Base-by-base conservation (phyloP, 2,797 vertebrate species). In the Carduelis carduelis region DNA sequence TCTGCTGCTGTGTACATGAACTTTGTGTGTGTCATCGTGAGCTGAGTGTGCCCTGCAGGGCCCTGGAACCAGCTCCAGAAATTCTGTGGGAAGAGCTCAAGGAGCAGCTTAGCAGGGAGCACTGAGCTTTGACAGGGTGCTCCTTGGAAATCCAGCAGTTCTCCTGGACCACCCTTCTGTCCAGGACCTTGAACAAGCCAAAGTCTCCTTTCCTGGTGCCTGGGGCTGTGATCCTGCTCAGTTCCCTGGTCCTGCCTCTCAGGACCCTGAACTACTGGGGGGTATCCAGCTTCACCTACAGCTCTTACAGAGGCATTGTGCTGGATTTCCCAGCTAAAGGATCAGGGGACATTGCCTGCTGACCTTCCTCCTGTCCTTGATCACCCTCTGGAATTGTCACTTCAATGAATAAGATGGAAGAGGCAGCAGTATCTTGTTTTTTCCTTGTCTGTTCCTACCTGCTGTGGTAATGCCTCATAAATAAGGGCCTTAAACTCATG, bases 1-100 rank as follows among this genome's bases (percentile, higher is more conserved):
- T 6, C 8, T 82, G 26, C 32, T 82, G 19, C 0, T 34, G 14
- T 7, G 11, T 8, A 1, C 0, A 0, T 50, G 59, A 26, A 32
- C 14, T 23, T 21, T 1, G 5, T 27, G 6, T 30, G 8, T 2
- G 2, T 39, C 44, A 8, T 0, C 32, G 34, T 14, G 53, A 49
- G 50, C 46, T n/a, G 24, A 20, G 16, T 7, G 61, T 50, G 46
- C 47, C 61, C 55, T 74, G 63, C 43, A 66, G 44, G 41, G 10
- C 39, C 44, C 59, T 66, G 44, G 32, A 37, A 24, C 1, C 12
- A 4, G 16, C 24, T 37, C 46, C 49, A 15, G n/a, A 5, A 7
- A 11, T 30, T 32, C 13, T 6, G 1, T 34, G 23, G 20, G 39
- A 13, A 18, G 15, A 77, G 19, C 32, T 12, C 14, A 37, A 53